Evolutionary conservation across 2,888 invertebrate genomes (phyloP).

Genomic region (Ceriagrion tenellum): DNA sequence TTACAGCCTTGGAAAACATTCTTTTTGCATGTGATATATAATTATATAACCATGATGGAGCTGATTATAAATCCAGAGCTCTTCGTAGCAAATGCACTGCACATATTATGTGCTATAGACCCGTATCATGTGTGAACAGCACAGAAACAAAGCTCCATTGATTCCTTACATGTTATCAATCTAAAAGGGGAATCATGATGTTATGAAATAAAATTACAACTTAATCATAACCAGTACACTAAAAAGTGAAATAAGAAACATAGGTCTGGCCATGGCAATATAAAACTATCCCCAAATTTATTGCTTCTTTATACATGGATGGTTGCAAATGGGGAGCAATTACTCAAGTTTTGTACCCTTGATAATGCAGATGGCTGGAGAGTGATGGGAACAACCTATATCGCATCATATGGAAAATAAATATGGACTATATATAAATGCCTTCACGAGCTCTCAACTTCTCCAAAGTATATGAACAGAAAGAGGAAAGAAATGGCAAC

Average conservation of each 20-base stretch:
- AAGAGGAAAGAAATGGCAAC: conserved; percentile 19
- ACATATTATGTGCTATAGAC: conserved; percentile 49
- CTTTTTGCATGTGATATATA: conserved; percentile 50
- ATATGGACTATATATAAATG: conserved; percentile 28
- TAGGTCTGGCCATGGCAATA: conserved; percentile 21
- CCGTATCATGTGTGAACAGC: conserved; percentile 64
- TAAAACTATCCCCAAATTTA: conserved; percentile 5
- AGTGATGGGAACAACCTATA: neutral
- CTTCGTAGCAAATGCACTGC: conserved; percentile 57
- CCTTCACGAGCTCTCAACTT: conserved; percentile 10
- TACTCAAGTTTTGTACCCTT: neutral
- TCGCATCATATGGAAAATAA: conserved; percentile 38
- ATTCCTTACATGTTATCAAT: neutral
- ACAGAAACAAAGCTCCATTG: conserved; percentile 47
- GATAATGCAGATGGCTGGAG: neutral
- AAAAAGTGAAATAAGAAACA: neutral
- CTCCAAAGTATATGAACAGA: neutral
- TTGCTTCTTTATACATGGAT: conserved; percentile 8
- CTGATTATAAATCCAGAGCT: conserved; percentile 54
- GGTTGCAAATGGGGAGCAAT: neutral
- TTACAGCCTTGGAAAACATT: conserved; percentile 45
- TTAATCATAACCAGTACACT: conserved; percentile 32
- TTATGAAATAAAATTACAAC: conserved; percentile 14
- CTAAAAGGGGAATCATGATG: neutral
- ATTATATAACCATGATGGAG: conserved; percentile 44